These are phyloP conservation scores for Polyommatus iphigenia DNA, from an alignment of 2,888 invertebrate genomes.

Conservation along the genomic window DNA sequence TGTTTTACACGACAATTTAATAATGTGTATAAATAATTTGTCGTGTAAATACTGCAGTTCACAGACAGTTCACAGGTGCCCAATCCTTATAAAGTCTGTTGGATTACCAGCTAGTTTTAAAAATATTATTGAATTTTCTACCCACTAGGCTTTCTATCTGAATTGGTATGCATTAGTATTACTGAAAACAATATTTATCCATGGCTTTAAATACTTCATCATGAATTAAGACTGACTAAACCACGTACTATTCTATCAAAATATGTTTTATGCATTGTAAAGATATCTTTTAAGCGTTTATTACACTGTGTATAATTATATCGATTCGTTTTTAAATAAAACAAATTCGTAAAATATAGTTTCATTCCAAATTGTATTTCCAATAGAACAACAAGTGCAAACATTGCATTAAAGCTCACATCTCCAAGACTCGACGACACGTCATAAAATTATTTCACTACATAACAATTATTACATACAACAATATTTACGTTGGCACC, in stretches of 20 bases:
- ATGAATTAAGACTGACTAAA: slow-evolving; percentile 22
- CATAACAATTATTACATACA: slow-evolving; percentile 72
- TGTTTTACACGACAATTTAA: too few relatives aligned
- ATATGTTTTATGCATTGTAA: not conserved
- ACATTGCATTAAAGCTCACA: slow-evolving; percentile 71
- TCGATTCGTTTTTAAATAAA: slow-evolving; percentile 45
- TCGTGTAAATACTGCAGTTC: too few relatives aligned
- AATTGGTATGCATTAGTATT: not conserved
- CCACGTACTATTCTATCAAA: slow-evolving; percentile 3
- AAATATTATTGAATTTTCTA: not conserved
- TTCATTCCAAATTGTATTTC: slow-evolving; percentile 73
- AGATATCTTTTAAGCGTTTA: not conserved
- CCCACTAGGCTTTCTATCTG: not conserved
- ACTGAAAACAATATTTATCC: not conserved
- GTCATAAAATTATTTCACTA: slow-evolving; percentile 76
- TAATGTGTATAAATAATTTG: too few relatives aligned
- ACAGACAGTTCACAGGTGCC: too few relatives aligned
- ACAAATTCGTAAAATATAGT: slow-evolving; percentile 45
- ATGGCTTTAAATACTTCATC: slow-evolving; percentile 5
- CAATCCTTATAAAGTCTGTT: too few relatives aligned
- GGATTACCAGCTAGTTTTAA: not conserved
- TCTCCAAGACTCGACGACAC: slow-evolving; percentile 69
- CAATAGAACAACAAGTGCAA: slow-evolving; percentile 77
- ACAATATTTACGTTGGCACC: slow-evolving; percentile 79
- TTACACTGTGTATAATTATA: not conserved